These are phyloP conservation scores for Tetraodon nigroviridis DNA, from an alignment of 2,113 vertebrate genomes.

Conservation along the genomic window DNA sequence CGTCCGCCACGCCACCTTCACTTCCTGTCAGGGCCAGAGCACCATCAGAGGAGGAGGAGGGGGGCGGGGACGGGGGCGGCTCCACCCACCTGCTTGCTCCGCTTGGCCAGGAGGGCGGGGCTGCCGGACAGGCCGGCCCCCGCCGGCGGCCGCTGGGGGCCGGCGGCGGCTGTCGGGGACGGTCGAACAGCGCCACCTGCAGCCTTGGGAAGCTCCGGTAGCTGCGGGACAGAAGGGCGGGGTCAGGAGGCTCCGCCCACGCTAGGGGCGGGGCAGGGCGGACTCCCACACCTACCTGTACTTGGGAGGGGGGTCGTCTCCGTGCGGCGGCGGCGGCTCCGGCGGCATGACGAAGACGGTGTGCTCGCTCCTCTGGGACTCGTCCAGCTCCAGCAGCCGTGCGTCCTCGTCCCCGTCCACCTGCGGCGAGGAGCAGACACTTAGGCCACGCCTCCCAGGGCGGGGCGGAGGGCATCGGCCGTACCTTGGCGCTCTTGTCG, in stretches of 20 bases:
- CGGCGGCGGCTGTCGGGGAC: constrained; percentile 80
- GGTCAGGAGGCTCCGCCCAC: no score
- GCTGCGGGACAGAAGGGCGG: constrained; percentile 61
- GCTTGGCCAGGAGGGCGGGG: constrained; percentile 92
- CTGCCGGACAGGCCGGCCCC: constrained; percentile 84
- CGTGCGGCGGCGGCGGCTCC: constrained; percentile 77
- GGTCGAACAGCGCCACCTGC: constrained; percentile 86
- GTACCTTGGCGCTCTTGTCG: constrained; percentile 95
- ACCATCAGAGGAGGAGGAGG: no score
- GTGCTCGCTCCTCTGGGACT: constrained; percentile 95
- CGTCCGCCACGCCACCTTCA: constrained; percentile 92
- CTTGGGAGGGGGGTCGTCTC: constrained; percentile 68
- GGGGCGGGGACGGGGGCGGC: no score
- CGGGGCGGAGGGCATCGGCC: not conserved
- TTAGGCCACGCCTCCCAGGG: constrained; percentile 23
- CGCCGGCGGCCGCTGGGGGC: constrained; percentile 77
- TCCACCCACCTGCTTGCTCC: constrained; percentile 89
- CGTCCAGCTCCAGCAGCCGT: constrained; percentile 89
- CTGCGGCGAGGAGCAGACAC: constrained; percentile 62
- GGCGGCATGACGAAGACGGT: constrained; percentile 94
- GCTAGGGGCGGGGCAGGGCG: no score
- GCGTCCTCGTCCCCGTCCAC: constrained; percentile 90
- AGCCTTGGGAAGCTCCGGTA: constrained; percentile 89
- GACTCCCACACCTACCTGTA: constrained; percentile 85
- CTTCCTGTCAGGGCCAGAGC: constrained; percentile 78